Percentiles rank a stretch among this genome's conserved stretches.
Evolutionary conservation across 2,888 invertebrate species (phyloP).

Genomic region (Eudemis profundana): DNA sequence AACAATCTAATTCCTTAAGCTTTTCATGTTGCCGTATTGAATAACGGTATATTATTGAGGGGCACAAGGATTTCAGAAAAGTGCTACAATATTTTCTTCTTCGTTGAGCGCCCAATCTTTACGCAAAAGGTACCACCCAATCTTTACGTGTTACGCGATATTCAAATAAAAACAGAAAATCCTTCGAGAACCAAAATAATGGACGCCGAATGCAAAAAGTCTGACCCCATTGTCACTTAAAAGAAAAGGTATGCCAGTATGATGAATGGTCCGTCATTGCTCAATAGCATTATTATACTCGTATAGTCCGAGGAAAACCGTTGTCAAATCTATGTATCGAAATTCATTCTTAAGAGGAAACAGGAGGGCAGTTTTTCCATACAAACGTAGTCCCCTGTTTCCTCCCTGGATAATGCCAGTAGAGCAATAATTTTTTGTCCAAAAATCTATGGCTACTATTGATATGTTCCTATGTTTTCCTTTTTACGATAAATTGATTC

Average conservation of each 20-base stretch:
- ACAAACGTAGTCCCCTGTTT: too few relatives aligned
- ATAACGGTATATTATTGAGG: neutral
- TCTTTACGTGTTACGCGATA: too few relatives aligned
- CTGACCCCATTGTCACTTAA: constrained; percentile 1
- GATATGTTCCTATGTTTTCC: too few relatives aligned
- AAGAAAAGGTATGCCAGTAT: constrained; percentile 11
- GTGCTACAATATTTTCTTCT: constrained; percentile 12
- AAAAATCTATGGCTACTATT: too few relatives aligned
- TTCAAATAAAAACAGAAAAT: neutral
- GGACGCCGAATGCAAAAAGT: constrained; percentile 2
- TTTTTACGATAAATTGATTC: too few relatives aligned
- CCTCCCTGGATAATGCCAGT: too few relatives aligned
- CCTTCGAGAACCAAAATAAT: neutral
- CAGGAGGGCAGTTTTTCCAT: too few relatives aligned
- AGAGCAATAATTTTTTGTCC: too few relatives aligned
- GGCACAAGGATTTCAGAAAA: neutral
- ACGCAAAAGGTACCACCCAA: too few relatives aligned
- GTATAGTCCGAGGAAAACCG: constrained; percentile 47
- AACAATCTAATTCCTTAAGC: too few relatives aligned
- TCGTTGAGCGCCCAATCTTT: constrained; percentile 16
- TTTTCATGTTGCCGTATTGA: neutral
- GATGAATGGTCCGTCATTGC: constrained; percentile 17
- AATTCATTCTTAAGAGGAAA: too few relatives aligned
- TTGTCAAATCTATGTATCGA: constrained; percentile 57
- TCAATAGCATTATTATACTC: constrained; percentile 18